These are phyloP conservation scores for Aptenodytes patagonicus DNA, from an alignment of 2,113 vertebrate species.

Conservation along the genomic window DNA sequence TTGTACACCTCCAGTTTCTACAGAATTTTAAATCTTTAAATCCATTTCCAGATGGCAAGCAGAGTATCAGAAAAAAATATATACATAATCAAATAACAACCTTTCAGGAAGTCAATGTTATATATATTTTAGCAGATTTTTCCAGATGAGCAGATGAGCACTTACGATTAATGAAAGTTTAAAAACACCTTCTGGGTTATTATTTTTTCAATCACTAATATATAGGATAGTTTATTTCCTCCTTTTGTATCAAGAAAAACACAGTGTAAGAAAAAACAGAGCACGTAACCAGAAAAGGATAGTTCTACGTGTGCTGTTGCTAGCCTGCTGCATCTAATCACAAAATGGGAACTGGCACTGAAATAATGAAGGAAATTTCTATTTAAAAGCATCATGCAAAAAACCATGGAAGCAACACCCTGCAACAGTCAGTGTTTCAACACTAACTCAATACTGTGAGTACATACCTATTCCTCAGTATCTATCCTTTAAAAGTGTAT, in stretches of 20 bases:
- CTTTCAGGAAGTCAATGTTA: neutral
- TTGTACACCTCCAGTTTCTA: neutral
- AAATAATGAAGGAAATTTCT: neutral
- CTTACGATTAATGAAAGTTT: neutral
- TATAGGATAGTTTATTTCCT: neutral
- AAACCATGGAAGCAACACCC: neutral
- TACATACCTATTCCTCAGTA: neutral
- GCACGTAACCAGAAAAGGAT: neutral
- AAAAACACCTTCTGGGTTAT: neutral
- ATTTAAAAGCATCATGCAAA: neutral
- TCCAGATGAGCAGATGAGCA: neutral
- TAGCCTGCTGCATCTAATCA: neutral
- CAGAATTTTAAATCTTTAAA: neutral
- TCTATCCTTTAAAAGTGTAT: neutral
- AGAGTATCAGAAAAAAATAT: neutral
- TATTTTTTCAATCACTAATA: neutral
- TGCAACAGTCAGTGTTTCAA: neutral
- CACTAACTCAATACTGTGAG: neutral
- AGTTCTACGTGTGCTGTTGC: fast-evolving
- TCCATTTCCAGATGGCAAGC: neutral
- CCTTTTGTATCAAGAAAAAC: neutral
- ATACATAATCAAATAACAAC: neutral
- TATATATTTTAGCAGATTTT: neutral
- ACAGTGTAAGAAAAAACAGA: neutral
- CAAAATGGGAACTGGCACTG: neutral